Percentiles rank a stretch among this genome's conserved stretches.
phyloP scores from a whole-genome alignment of 2,113 vertebrate species.

The Labrus mixtus region DNA sequence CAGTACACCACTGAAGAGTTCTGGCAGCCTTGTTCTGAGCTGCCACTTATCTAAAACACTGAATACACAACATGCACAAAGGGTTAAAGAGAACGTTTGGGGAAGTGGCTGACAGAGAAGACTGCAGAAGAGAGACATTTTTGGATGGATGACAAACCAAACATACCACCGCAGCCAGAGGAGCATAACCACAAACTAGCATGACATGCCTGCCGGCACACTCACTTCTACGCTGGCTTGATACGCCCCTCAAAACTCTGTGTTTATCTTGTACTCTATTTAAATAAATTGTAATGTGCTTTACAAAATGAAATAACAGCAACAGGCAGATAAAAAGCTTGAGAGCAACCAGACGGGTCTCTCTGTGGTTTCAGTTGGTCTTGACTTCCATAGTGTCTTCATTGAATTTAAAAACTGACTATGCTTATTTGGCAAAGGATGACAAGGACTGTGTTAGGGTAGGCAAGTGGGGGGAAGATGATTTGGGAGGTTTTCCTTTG shows the following conservation, averaged over 20 bases:
- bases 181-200: slow-evolving; percentile 64
- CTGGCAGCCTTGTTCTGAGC: slow-evolving; percentile 43
- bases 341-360: slow-evolving; percentile 64
- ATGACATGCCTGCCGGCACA: slow-evolving; percentile 66
- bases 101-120: slow-evolving; percentile 47
- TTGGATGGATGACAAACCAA: slow-evolving; percentile 72
- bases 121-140: slow-evolving; percentile 55
- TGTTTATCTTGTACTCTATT: slow-evolving; percentile 71
- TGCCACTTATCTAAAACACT: slow-evolving; percentile 60
- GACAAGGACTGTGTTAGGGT: slow-evolving; percentile 52
- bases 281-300: slow-evolving; percentile 72
- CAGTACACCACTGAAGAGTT: slow-evolving; percentile 40
- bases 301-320: slow-evolving; percentile 72
- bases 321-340: slow-evolving; percentile 71
- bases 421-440: slow-evolving; percentile 73
- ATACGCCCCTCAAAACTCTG: slow-evolving; percentile 57
- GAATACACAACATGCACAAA: slow-evolving; percentile 54
- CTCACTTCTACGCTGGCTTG: slow-evolving; percentile 54
- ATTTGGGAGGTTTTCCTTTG: slow-evolving; percentile 67
- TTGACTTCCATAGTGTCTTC: slow-evolving; percentile 63
- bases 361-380: slow-evolving; percentile 63
- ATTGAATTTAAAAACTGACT: slow-evolving; percentile 74
- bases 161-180: slow-evolving; percentile 59
- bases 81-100: slow-evolving; percentile 42
- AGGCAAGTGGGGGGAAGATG: slow-evolving; percentile 49